Evolutionary conservation across 2,113 vertebrate species (phyloP).

Genomic region (Corythoichthys intestinalis): DNA sequence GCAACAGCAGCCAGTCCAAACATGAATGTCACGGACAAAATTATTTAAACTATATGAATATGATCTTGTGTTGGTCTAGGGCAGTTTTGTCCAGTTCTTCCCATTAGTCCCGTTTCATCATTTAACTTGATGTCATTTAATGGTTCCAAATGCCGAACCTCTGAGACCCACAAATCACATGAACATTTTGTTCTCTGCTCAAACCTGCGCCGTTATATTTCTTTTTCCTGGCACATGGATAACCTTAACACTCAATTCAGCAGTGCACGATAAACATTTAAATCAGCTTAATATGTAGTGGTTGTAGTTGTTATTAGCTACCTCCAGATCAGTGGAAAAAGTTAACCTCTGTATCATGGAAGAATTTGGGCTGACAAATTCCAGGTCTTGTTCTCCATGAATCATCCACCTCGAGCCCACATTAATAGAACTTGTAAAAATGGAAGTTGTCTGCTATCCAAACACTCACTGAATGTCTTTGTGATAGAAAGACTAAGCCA

Average conservation of each 20-base stretch:
- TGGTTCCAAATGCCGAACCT: slow-evolving; percentile 31
- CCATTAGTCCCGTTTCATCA: slow-evolving; percentile 45
- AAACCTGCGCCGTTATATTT: slow-evolving; percentile 19
- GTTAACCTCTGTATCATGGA: slow-evolving; percentile 46
- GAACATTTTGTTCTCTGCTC: slow-evolving; percentile 15
- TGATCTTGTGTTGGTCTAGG: slow-evolving; percentile 44
- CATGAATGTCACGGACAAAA: slow-evolving; percentile 43
- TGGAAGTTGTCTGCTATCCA: slow-evolving; percentile 54
- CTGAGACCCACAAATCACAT: slow-evolving; percentile 24
- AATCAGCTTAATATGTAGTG: slow-evolving; percentile 34
- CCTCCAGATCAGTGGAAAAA: slow-evolving; percentile 55
- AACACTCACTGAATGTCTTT: slow-evolving; percentile 50
- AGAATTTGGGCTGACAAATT: slow-evolving; percentile 48
- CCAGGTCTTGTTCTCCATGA: slow-evolving; percentile 66
- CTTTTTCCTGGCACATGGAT: slow-evolving; percentile 37
- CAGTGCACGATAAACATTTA: slow-evolving; percentile 22
- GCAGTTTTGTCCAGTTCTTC: slow-evolving; percentile 33
- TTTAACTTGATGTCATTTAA: slow-evolving; percentile 44
- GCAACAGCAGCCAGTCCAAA: slow-evolving; percentile 24
- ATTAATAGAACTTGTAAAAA: slow-evolving; percentile 71
- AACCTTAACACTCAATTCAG: slow-evolving; percentile 23
- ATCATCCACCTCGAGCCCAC: slow-evolving; percentile 58
- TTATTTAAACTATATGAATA: slow-evolving; percentile 35
- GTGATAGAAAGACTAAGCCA: slow-evolving; percentile 44
- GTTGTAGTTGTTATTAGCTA: slow-evolving; percentile 41